Evolutionary conservation across 2,113 vertebrate species (phyloP), one percentile per base, ranked within the genome.

Genomic region (Mugil cephalus): DNA sequence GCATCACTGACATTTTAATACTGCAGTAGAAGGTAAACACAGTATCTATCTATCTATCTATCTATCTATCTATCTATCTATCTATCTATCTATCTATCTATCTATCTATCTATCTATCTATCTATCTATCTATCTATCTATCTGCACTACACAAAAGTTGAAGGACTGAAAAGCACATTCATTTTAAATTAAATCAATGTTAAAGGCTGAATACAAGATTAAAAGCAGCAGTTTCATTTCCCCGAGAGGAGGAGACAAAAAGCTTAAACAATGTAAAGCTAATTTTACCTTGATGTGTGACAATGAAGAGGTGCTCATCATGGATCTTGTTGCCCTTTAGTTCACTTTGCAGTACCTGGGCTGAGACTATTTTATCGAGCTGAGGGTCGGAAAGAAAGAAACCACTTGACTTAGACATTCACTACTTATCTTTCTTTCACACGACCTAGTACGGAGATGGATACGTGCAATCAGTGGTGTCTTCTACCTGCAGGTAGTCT

Each of bases 281-380:
- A 4, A 19, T 35, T 58, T 93, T 91, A 97, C 98, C 96, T 96
- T 99, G 97, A 86, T 99, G 98, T 0, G 97, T 99, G 86, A 99
- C 95, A 21, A 99, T 98, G 81, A 99, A 99, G 78, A 99, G 96
- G 71, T 99, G 98, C 43, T 99, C 97, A 59, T 99, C 98, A 0
- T 99, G 98, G 80, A 99, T 97, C 93, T 95, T 98, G 48, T 97
- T 96, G 34, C 96, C 96, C 70, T 95, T 96, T 56, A 96, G 73
- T 88, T 98, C 96, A 90, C 97, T 99, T 83, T 98, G 94, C 77
- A 99, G 93, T 59, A 96, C 94, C 87, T 99, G 98, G 13, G 97
- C 96, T 50, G 94, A 91, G 81, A 98, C 43, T 71, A 99, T 84
- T 93, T 98, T 99, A 71, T 97, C 89, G 58, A 99, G 93, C 97